Evolutionary conservation across 2,797 vertebrate genomes (phyloP), one percentile per base, ranked within the genome.

Genomic region (Poeciliopsis gracilis): DNA sequence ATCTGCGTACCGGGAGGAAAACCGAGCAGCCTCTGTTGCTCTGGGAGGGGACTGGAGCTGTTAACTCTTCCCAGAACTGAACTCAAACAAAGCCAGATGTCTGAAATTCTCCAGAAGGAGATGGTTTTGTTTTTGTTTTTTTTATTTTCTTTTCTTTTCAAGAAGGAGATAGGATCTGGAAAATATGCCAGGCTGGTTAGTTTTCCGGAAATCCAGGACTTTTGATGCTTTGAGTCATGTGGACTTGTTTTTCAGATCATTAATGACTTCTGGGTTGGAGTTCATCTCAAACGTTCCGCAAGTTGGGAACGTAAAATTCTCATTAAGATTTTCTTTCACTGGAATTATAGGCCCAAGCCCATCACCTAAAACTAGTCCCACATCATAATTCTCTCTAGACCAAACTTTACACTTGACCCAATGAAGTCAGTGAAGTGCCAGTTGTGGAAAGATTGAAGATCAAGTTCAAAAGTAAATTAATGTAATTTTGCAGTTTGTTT

Each of bases 41-140:
- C 36, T 43, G 57, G 84, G 84, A 88, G 84, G 78, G 83, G 83
- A 76, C 86, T 73, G 75, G 30, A 82, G 90, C 75, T 83, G 72
- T 49, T 85, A 86, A 86, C 85, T 66, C 20, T 95, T 95, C 93
- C 92, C 82, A 87, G 92, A 93, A 93, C 90, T 78, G 75, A 75
- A 72, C 67, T 84, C 90, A 93, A 93, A 89, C 86, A 79, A 84
- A 90, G 82, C 90, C 94, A 95, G 92, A 94, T 95, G 95, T 93
- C 89, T 93, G 80, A 91, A 89, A 93, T 92, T 92, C 91, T 91
- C 81, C 28, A 83, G 83, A 78, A 87, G 78, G 43, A 87, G 80
- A 78, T 57, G 0, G 59, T 84, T 77, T 79, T 82, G 74, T 86
- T 85, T 91, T 79, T 78, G 75, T 85, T 84, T 88, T 76, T 79